phyloP scores from a whole-genome alignment of 2,113 vertebrate species.

The Sus scrofa region DNA sequence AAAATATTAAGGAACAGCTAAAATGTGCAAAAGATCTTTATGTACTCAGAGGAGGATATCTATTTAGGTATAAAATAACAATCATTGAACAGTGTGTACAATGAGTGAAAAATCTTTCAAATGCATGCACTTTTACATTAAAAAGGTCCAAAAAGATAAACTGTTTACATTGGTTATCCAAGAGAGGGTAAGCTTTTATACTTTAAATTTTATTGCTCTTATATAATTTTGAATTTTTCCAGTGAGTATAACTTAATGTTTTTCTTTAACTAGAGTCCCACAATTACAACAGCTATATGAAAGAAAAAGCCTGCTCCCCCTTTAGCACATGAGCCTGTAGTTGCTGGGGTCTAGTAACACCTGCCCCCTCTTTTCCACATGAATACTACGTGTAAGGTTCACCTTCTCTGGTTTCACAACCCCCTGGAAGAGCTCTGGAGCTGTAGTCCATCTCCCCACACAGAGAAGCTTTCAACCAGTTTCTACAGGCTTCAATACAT shows the following conservation, averaged over 20 bases:
- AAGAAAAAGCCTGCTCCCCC: not conserved
- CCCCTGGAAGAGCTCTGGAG: not conserved
- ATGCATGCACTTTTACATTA: not conserved
- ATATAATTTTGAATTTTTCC: conserved; percentile 18
- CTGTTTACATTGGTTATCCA: not conserved
- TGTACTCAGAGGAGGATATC: not conserved
- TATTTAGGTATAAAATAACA: conserved; percentile 14
- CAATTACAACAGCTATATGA: not conserved
- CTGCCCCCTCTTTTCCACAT: not conserved
- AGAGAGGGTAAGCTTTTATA: not conserved
- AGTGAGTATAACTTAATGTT: not conserved
- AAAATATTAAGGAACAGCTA: conserved; percentile 41
- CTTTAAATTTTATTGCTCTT: conserved; percentile 33
- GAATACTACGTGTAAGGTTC: not conserved
- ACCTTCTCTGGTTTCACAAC: not conserved
- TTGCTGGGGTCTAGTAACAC: not conserved
- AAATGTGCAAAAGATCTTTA: not conserved
- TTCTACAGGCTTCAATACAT: not conserved
- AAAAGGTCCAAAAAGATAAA: not conserved
- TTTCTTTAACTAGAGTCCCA: not conserved
- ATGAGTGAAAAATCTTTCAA: conserved; percentile 36
- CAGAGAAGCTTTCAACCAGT: not conserved
- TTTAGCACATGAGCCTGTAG: not conserved
- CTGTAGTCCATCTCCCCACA: not conserved
- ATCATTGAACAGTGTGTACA: not conserved